Evolutionary conservation across 2,113 vertebrate species (phyloP), one percentile per base, ranked within the genome.

Genomic region (Syngnathus floridae): DNA sequence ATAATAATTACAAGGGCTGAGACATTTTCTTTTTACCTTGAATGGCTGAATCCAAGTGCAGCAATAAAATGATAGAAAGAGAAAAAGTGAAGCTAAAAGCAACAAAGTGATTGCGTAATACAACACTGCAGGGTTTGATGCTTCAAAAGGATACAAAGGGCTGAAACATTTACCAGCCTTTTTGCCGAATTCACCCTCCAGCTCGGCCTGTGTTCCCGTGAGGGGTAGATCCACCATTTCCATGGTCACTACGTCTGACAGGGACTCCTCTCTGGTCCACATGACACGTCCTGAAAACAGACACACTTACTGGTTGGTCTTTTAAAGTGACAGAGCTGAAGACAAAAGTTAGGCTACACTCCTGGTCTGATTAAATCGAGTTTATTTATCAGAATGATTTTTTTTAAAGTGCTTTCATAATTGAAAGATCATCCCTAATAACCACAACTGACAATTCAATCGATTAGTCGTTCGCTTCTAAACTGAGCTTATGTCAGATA

Each of bases 181-280:
- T 90, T 99, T 99, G 72, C 97, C 96, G 85, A 99, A 99, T 71
- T 98, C 97, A 77, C 97, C 97, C 82, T 99, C 97, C 84, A 99
- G 58, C 72, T 98, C 97, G 0, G 97, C 97, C 87, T 99, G 96
- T 0, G 97, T 95, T 13, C 95, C 96, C 0, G 96, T 99, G 56
- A 99, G 92, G 1, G 97, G 97, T 17, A 99, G 91, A 85, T 99
- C 97, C 61, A 99, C 95, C 95, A 98, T 98, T 90, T 98, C 94
- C 87, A 99, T 89, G 68, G 93, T 93, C 3, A 98, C 93, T 69
- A 98, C 97, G 71, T 99, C 94, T 5, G 95, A 94, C 65, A 99
- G 82, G 0, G 97, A 95, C 83, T 99, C 97, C 75, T 99, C 97
- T 19, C 96, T 90, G n/a, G 84, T 94, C 97, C 97, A 99, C 11